These are phyloP conservation scores for Nephrotoma guestfalica DNA, from an alignment of 2,888 invertebrate species.

Conservation along the genomic window DNA sequence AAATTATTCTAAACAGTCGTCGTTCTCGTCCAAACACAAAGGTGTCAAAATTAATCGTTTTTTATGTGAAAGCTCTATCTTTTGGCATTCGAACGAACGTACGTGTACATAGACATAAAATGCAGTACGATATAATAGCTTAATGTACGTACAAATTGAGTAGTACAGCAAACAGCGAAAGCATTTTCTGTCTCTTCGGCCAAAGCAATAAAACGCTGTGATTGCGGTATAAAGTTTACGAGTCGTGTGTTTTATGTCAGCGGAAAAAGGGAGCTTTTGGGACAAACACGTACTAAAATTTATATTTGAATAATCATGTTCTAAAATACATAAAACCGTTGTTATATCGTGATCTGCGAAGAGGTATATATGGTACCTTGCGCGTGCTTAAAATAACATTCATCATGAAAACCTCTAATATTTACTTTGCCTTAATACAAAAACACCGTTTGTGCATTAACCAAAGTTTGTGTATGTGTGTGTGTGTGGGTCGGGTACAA, in stretches of 20 bases:
- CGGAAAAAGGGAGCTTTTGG: background rate
- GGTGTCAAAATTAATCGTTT: background rate
- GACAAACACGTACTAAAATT: background rate
- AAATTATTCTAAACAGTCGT: background rate
- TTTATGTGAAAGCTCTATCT: background rate
- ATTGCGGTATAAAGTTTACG: too few relatives aligned
- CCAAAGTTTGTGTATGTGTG: background rate
- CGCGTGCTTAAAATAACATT: background rate
- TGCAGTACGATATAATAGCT: background rate
- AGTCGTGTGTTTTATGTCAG: background rate
- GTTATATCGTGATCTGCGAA: background rate
- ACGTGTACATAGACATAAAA: too few relatives aligned
- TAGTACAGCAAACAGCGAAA: background rate
- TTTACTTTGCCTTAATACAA: background rate
- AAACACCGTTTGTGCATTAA: background rate
- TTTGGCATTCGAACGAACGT: background rate
- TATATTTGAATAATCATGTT: background rate
- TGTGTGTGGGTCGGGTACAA: background rate
- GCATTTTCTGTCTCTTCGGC: background rate
- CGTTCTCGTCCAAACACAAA: background rate
- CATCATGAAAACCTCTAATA: background rate
- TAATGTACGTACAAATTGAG: background rate
- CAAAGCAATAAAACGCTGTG: background rate
- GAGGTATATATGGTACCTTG: background rate
- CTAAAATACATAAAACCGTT: background rate